Base-by-base conservation (phyloP, 2,113 vertebrate species). In the Microcebus tavaratra region DNA sequence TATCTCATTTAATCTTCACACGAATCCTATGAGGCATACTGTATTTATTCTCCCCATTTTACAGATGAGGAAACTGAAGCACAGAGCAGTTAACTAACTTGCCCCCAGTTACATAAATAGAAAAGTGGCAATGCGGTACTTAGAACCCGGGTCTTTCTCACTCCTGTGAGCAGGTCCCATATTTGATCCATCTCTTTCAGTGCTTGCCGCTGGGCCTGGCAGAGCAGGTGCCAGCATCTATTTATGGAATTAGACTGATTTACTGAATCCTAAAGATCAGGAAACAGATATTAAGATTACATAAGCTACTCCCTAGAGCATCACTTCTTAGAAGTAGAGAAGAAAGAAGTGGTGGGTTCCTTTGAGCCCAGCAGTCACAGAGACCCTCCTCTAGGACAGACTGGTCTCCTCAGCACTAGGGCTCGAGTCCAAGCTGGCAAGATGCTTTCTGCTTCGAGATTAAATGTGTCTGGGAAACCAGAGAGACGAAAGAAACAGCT, bases 401-500 rank as follows among this genome's bases (percentile, higher is more conserved):
- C 45, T 55, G 61, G 90, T 81, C 50, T 89, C 68, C 2, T 0
- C 39, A 59, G 84, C 50, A 73, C 17, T 8, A 84, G 72, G 84
- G 88, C 92, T 87, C 29, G 29, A 73, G 25, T 36, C 61, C 17
- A 82, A 20, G 55, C 93, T 63, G 88, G 25, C 86, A 57, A 93
- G 75, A 76, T 48, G 34, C 73, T 92, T 78, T 75, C 72, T 88
- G 76, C 61, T 83, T 72, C 76, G 86, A 87, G 79, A 92, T 95
- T 70, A 85, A 68, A 53, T 36, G 34, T 72, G 70, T 94, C 93
- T 96, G 88, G 89, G 83, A 95, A 93, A 93, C 10, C 12, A 78
- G 68, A 93, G 55, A 76, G 81, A 57, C 29, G 68, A 75, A 92
- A 90, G 89, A 72, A 78, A 86, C 36, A 59, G 94, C 73, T 85